Conservation (phyloP, 2,113 vertebrate species). For the Antechinus stuartii region DNA sequence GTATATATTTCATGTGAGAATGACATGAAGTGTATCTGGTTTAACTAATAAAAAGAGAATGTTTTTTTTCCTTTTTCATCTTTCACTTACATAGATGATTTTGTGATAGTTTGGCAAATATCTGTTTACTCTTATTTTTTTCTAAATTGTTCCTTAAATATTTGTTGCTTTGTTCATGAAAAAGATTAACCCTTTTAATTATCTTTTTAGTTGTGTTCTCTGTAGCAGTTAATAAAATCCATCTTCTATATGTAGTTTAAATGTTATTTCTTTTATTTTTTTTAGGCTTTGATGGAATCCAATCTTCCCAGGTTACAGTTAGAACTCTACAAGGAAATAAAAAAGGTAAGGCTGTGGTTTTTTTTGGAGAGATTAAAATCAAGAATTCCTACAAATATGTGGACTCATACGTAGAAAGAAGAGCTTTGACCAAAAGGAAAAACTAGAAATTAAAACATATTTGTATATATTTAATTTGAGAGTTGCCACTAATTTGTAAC, state of each 20-base stretch:
- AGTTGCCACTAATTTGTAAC: slow-evolving; percentile 49
- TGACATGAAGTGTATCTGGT: neutral
- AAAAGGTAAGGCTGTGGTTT: slow-evolving; percentile 90
- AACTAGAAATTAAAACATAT: neutral
- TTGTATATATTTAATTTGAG: neutral
- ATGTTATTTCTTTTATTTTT: slow-evolving; percentile 15
- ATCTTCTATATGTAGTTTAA: neutral
- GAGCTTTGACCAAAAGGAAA: slow-evolving; percentile 22
- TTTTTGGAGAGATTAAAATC: slow-evolving; percentile 15
- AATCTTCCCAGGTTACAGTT: slow-evolving; percentile 95
- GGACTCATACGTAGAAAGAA: neutral
- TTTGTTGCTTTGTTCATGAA: neutral
- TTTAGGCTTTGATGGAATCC: slow-evolving; percentile 98
- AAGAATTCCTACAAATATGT: neutral
- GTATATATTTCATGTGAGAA: neutral
- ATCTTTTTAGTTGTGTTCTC: neutral
- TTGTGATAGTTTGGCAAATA: neutral
- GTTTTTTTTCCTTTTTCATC: neutral
- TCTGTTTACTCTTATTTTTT: neutral
- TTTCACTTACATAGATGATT: neutral
- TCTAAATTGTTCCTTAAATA: neutral
- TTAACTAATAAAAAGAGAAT: neutral
- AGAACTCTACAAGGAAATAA: slow-evolving; percentile 99
- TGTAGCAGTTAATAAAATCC: neutral
- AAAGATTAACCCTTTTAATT: neutral